Evolutionary conservation across 2,888 invertebrate species (phyloP).

Genomic region (Catocala sponsa): DNA sequence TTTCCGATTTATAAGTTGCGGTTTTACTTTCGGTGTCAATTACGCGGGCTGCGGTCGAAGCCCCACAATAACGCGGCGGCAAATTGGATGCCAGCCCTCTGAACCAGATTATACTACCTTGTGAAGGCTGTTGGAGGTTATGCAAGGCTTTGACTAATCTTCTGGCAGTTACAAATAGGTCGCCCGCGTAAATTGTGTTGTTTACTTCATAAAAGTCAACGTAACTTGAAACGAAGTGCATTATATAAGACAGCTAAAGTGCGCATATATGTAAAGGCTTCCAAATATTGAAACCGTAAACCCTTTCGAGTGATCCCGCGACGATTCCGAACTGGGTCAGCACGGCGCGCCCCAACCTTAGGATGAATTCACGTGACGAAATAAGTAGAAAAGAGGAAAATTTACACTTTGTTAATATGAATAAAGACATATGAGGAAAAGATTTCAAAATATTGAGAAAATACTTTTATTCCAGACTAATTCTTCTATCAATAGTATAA

Average conservation of each 20-base stretch:
- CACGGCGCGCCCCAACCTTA: slow-evolving; percentile 66
- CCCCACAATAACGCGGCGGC: slow-evolving; percentile 72
- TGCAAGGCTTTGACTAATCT: slow-evolving; percentile 66
- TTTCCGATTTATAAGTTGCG: slow-evolving; percentile 75
- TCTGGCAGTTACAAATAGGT: slow-evolving; percentile 67
- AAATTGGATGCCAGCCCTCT: slow-evolving; percentile 83
- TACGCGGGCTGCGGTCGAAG: slow-evolving; percentile 81
- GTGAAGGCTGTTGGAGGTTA: slow-evolving; percentile 74
- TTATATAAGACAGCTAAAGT: slow-evolving; percentile 57
- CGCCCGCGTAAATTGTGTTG: slow-evolving; percentile 51
- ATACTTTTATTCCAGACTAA: no score
- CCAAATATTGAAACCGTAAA: slow-evolving; percentile 84
- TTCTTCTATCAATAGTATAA: no score
- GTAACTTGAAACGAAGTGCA: slow-evolving; percentile 57
- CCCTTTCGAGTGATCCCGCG: slow-evolving; percentile 75
- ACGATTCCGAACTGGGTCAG: slow-evolving; percentile 78
- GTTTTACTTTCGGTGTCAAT: slow-evolving; percentile 82
- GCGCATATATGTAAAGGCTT: slow-evolving; percentile 60
- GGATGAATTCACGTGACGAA: slow-evolving; percentile 66
- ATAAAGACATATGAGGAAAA: neutral
- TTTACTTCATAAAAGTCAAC: slow-evolving; percentile 48
- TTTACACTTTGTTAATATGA: slow-evolving; percentile 8
- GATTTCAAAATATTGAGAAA: no score
- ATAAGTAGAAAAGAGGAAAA: slow-evolving; percentile 28
- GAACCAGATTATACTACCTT: slow-evolving; percentile 79